These are phyloP conservation scores for Zaprionus lineosus DNA, from an alignment of 2,888 invertebrate genomes.

Conservation along the genomic window DNA sequence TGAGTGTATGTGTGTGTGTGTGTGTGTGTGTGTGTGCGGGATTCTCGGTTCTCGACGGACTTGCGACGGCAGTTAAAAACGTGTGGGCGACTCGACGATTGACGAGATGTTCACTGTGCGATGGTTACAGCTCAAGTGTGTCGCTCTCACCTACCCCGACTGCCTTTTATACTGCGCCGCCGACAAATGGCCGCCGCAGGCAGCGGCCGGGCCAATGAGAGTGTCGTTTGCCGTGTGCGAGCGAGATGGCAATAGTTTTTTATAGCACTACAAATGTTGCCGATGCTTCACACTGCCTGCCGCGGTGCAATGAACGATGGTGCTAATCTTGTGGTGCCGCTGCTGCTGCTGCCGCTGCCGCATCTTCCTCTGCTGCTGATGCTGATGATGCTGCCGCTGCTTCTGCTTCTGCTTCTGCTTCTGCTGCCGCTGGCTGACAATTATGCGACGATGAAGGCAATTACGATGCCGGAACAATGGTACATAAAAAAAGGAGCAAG, in stretches of 20 bases:
- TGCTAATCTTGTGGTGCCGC: slow-evolving; percentile 60
- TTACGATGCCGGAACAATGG: slow-evolving; percentile 79
- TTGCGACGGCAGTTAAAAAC: slow-evolving; percentile 12
- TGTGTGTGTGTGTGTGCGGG: too few relatives aligned
- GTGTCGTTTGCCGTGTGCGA: slow-evolving; percentile 13
- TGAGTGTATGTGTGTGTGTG: too few relatives aligned
- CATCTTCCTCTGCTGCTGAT: slow-evolving; percentile 10
- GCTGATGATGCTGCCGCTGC: slow-evolving; percentile 17
- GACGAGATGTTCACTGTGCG: slow-evolving; percentile 64
- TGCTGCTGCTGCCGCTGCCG: slow-evolving; percentile 14
- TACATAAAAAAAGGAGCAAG: slow-evolving; percentile 38
- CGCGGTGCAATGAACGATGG: slow-evolving; percentile 54
- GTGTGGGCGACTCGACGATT: slow-evolving; percentile 14
- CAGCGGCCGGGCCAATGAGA: slow-evolving; percentile 68
- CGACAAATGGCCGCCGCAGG: slow-evolving; percentile 70
- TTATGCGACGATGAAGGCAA: slow-evolving; percentile 81
- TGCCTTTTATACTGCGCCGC: slow-evolving; percentile 73
- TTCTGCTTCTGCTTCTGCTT: slow-evolving; percentile 12
- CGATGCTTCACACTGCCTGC: slow-evolving; percentile 37
- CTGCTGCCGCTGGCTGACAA: slow-evolving; percentile 56
- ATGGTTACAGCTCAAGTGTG: slow-evolving; percentile 77
- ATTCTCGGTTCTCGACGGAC: slow-evolving; percentile 8
- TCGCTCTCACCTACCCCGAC: slow-evolving; percentile 68
- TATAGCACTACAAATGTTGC: background rate
- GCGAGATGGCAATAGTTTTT: slow-evolving; percentile 35